Base-by-base conservation (phyloP, 2,113 vertebrate species). In the Irena cyanogastra region DNA sequence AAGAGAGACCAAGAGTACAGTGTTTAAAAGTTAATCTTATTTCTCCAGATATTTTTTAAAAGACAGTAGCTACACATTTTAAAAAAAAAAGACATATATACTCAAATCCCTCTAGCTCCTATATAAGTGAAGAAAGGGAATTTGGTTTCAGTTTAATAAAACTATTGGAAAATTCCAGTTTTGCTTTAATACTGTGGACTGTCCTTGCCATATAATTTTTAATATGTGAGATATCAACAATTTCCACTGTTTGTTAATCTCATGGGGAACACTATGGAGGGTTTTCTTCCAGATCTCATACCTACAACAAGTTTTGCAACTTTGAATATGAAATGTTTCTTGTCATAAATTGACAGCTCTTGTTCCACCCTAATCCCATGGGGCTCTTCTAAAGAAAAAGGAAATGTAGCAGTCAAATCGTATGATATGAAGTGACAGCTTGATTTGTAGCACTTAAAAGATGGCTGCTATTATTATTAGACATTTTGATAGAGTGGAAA, bases 361-460 rank as follows among this genome's bases (percentile, higher is more conserved):
- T 93, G 42, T 96, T 93, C 95, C 52, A 91, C 59, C 72, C 45
- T 84, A 69, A 86, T 94, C 91, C 63, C 89, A 63, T 0, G 12
- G 83, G 84, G 30, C 4, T 83, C 17, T 90, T 83, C 71, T 85
- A 83, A 70, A 93, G 66, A 63, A 89, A 94, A 94, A 88, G 64
- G 66, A 91, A 93, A 88, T 50, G 68, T 76, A 79, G 27, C 68
- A 87, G 74, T 87, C 81, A 95, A 95, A 89, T 88, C 95, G 50
- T 20, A 42, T 70, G 82, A 93, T 90, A 90, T 54, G 66, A 94
- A 91, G 24, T 88, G 94, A 80, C 93, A 96, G 54, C 39, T 90
- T 94, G 91, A 95, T 95, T 93, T 95, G 54, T 63, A 94, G 75
- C 54, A 80, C 90, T 89, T 93, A 93, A 93, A 89, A 94, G 53